phyloP scores from a whole-genome alignment of 2,888 invertebrate species.

The Anodontia alba region DNA sequence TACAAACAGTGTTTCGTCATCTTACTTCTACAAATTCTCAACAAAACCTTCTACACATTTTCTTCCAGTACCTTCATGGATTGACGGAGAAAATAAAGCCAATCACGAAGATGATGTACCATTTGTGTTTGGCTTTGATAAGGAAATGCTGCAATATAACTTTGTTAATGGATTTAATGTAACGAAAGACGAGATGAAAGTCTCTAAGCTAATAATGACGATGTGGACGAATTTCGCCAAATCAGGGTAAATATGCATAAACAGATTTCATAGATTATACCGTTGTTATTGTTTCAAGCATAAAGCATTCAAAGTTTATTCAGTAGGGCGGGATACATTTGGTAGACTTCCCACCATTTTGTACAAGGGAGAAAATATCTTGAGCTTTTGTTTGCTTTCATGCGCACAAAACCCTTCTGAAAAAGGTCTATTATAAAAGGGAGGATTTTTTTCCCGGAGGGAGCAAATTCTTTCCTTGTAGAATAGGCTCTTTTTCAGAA shows the following conservation, averaged over 20 bases:
- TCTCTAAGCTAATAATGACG: slow-evolving; percentile 94
- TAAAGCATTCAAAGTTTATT: no score
- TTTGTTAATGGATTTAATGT: slow-evolving; percentile 80
- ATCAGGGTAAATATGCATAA: slow-evolving; percentile 89
- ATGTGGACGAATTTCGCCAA: slow-evolving; percentile 98
- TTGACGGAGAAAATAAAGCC: slow-evolving; percentile 33
- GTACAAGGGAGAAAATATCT: no score
- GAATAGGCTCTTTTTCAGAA: no score
- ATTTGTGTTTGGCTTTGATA: slow-evolving; percentile 73
- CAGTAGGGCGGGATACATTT: no score
- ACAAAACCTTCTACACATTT: slow-evolving; percentile 42
- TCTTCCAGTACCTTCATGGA: slow-evolving; percentile 37
- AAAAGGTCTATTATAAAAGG: no score
- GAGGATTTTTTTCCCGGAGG: no score
- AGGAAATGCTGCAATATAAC: not conserved
- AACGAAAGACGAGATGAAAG: slow-evolving; percentile 92
- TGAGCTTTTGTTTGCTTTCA: no score
- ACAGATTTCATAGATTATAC: no score
- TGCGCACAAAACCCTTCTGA: no score
- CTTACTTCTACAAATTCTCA: slow-evolving; percentile 71
- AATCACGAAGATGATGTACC: slow-evolving; percentile 81
- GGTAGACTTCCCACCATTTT: no score
- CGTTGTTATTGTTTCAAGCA: no score
- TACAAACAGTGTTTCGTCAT: slow-evolving; percentile 1
- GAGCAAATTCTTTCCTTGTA: no score